Conservation (phyloP, 2,888 invertebrate species). For the Sisyra nigra region DNA sequence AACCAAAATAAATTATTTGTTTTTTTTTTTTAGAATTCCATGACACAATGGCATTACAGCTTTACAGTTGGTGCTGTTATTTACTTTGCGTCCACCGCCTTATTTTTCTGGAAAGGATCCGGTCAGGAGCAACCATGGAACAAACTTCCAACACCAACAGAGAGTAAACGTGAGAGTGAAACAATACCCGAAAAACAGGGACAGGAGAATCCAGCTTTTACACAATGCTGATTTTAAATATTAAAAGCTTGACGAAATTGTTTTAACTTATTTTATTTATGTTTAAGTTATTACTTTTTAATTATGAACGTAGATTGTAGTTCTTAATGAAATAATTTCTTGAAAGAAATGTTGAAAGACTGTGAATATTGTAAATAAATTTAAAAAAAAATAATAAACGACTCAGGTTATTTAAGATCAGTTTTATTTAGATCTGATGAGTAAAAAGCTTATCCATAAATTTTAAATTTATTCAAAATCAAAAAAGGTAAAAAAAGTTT, state of each 20-base stretch:
- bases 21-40: conserved; percentile 44
- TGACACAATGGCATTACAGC: conserved; percentile 56
- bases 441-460: too few relatives aligned
- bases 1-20: not conserved
- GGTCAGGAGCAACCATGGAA: conserved; percentile 60
- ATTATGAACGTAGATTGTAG: not conserved
- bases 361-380: not conserved
- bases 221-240: not conserved
- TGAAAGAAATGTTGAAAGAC: not conserved
- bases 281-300: not conserved
- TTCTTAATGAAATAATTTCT: not conserved
- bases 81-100: conserved; percentile 48
- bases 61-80: conserved; percentile 55
- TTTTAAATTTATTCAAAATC: too few relatives aligned
- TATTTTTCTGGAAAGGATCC: conserved; percentile 55
- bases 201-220: conserved; percentile 5
- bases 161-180: conserved; percentile 6
- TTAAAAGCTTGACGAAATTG: not conserved
- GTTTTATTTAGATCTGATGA: too few relatives aligned
- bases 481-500: too few relatives aligned
- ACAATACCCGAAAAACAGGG: conserved; percentile 10
- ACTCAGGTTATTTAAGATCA: too few relatives aligned
- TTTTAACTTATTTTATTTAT: not conserved
- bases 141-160: conserved; percentile 17
- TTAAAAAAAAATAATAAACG: too few relatives aligned